phyloP scores from a whole-genome alignment of 2,797 vertebrate genomes.

The Dryobates pubescens region DNA sequence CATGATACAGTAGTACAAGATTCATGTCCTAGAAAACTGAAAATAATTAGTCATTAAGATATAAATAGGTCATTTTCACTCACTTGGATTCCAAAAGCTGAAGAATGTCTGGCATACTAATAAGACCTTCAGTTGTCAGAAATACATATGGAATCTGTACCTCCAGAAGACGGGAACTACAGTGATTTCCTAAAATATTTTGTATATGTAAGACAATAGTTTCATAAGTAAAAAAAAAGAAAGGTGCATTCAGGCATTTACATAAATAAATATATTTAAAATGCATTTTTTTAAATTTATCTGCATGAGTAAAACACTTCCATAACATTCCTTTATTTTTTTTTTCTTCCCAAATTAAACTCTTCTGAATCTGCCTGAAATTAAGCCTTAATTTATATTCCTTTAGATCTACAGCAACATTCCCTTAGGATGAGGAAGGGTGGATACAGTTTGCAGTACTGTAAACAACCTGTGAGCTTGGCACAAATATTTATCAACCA shows the following conservation, averaged over 20 bases:
- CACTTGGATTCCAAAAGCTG: slow-evolving; percentile 90
- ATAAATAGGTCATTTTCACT: slow-evolving; percentile 48
- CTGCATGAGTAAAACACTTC: neutral
- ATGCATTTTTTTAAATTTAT: neutral
- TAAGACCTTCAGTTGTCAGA: slow-evolving; percentile 88
- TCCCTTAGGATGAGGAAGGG: neutral
- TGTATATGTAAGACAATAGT: neutral
- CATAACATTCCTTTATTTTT: neutral
- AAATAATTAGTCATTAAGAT: neutral
- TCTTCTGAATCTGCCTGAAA: neutral
- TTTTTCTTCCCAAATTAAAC: neutral
- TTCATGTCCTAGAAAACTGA: neutral
- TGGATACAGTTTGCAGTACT: neutral
- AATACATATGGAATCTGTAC: slow-evolving; percentile 86
- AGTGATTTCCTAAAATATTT: slow-evolving; percentile 42
- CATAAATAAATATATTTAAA: neutral
- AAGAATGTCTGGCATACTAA: slow-evolving; percentile 83
- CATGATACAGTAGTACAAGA: neutral
- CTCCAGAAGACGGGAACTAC: slow-evolving; percentile 74
- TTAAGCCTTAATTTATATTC: neutral
- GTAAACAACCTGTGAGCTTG: neutral
- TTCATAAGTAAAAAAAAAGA: neutral
- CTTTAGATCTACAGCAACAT: neutral
- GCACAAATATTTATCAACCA: neutral
- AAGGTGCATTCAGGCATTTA: neutral